phyloP scores from a whole-genome alignment of 2,888 invertebrate genomes.

The Aspidapion aeneum region DNA sequence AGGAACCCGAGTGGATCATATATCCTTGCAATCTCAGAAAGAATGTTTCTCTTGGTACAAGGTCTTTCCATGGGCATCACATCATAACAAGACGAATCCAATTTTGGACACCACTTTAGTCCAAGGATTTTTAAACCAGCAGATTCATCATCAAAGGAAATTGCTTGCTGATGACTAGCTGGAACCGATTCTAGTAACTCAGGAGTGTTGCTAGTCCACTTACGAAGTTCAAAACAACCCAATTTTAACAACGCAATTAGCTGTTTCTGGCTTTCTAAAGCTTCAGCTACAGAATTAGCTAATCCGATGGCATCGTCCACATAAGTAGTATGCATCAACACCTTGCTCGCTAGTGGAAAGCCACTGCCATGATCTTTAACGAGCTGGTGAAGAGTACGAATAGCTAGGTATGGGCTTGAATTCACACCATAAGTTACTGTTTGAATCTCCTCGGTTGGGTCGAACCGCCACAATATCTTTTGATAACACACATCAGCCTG shows the following conservation, averaged over 20 bases:
- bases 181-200: not conserved
- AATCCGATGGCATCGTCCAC: constrained; percentile 5
- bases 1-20: too few relatives aligned
- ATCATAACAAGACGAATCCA: too few relatives aligned
- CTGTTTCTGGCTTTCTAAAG: not conserved
- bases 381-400: too few relatives aligned
- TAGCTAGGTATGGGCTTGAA: not conserved
- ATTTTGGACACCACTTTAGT: not conserved
- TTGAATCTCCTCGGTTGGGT: not conserved
- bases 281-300: constrained; percentile 4
- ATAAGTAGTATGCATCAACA: not conserved
- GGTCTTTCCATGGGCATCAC: too few relatives aligned
- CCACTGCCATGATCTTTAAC: too few relatives aligned
- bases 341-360: constrained; percentile 1
- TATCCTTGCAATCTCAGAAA: too few relatives aligned
- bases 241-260: not conserved
- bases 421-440: constrained; percentile 7
- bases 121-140: not conserved
- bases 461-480: constrained; percentile 11
- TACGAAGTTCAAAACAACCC: constrained; percentile 6
- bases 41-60: too few relatives aligned
- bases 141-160: not conserved
- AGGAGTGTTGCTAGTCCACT: not conserved
- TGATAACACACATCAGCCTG: constrained; percentile 4
- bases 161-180: not conserved